phyloP scores from a whole-genome alignment of 2,113 vertebrate species.

The Corydoras sp. region DNA sequence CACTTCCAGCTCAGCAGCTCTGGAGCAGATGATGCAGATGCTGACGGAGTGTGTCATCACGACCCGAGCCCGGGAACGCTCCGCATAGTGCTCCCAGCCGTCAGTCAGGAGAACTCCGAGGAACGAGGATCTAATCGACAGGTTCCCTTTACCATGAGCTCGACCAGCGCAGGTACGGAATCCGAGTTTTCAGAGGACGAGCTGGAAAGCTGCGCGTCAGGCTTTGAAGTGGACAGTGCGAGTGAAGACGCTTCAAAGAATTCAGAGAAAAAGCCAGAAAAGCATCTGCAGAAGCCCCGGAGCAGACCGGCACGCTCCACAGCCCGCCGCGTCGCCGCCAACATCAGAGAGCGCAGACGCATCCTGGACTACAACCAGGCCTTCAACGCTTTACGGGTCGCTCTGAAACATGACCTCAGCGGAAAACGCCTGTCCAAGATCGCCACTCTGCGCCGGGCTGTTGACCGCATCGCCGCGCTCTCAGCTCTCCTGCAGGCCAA shows the following conservation, averaged over 20 bases:
- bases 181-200: slow-evolving; percentile 67
- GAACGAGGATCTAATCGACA: neutral
- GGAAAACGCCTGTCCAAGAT: slow-evolving; percentile 96
- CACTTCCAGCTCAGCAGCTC: slow-evolving; percentile 40
- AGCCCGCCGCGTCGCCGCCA: slow-evolving; percentile 86
- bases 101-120: neutral
- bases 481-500: slow-evolving; percentile 74
- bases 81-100: neutral
- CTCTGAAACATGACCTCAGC: slow-evolving; percentile 81
- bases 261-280: slow-evolving; percentile 51
- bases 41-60: slow-evolving; percentile 9
- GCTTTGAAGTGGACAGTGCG: slow-evolving; percentile 47
- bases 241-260: slow-evolving; percentile 41
- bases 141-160: neutral
- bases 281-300: slow-evolving; percentile 64
- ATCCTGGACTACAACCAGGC: slow-evolving; percentile 98
- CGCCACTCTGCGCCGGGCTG: slow-evolving; percentile 86
- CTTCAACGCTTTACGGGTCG: slow-evolving; percentile 84
- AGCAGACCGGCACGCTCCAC: slow-evolving; percentile 81
- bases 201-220: slow-evolving; percentile 48
- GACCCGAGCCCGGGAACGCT: slow-evolving; percentile 2
- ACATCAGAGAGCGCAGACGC: slow-evolving; percentile 88
- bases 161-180: slow-evolving; percentile 49
- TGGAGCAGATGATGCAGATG: slow-evolving; percentile 29
- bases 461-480: slow-evolving; percentile 82